Evolutionary conservation across 2,113 vertebrate species (phyloP).

Genomic region (Mesembrinibis cayennensis): DNA sequence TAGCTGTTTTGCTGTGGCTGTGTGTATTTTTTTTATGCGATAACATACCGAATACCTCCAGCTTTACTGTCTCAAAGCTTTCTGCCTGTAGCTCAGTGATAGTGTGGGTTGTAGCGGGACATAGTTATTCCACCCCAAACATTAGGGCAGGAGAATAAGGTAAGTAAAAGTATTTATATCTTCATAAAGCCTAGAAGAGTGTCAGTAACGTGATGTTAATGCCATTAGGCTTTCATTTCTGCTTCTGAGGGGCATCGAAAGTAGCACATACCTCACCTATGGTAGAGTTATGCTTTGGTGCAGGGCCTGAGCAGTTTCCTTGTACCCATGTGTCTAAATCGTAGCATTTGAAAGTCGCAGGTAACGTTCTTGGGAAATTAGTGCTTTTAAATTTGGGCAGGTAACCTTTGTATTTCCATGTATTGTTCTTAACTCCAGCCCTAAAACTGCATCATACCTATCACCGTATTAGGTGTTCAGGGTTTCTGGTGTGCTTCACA

Average conservation of each 20-base stretch:
- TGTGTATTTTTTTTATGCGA: accelerated
- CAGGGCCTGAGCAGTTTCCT: not conserved
- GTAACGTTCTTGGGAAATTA: not conserved
- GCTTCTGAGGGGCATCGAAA: not conserved
- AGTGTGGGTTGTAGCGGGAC: not conserved
- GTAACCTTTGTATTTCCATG: not conserved
- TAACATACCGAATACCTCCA: not conserved
- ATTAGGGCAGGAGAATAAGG: not conserved
- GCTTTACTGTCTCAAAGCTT: not conserved
- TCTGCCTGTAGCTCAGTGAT: not conserved
- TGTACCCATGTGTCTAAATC: accelerated
- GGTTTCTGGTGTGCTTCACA: not conserved
- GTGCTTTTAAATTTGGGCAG: not conserved
- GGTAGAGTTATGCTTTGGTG: accelerated
- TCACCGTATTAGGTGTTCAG: not conserved
- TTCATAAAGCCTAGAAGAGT: not conserved
- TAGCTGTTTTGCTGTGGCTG: not conserved
- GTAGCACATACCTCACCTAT: accelerated
- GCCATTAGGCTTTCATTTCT: not conserved
- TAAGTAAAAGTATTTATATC: not conserved
- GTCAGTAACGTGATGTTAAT: not conserved
- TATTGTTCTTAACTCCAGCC: not conserved
- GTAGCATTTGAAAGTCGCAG: not conserved
- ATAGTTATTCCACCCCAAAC: not conserved
- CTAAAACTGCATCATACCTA: not conserved